Evolutionary conservation across 2,797 vertebrate species (phyloP).

Genomic region (Phyllotis vaccarum): DNA sequence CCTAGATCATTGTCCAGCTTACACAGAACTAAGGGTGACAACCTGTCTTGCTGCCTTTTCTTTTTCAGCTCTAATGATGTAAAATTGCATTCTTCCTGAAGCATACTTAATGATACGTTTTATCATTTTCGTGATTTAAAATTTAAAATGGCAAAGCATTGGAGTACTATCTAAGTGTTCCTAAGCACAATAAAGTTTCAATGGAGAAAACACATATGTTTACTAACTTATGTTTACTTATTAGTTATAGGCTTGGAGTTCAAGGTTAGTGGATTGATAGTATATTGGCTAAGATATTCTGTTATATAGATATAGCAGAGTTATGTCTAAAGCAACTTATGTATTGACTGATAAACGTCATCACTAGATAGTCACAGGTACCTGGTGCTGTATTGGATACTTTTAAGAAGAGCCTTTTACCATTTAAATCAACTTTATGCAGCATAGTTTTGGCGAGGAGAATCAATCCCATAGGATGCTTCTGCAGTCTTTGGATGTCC

Average conservation of each 20-base stretch:
- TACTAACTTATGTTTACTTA: background rate
- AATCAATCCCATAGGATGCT: background rate
- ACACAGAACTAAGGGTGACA: background rate
- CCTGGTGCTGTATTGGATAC: background rate
- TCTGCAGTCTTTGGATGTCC: background rate
- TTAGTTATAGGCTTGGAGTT: background rate
- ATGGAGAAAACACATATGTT: background rate
- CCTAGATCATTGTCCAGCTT: background rate
- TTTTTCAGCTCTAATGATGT: background rate
- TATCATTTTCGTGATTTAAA: constrained; percentile 35
- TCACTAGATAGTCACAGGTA: background rate
- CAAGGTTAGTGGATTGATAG: constrained; percentile 29
- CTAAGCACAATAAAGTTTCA: background rate
- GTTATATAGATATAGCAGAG: constrained; percentile 32
- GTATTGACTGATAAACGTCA: background rate
- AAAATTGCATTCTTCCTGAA: background rate
- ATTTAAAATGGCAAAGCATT: background rate
- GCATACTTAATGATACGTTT: background rate
- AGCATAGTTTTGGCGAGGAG: background rate
- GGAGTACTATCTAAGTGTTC: background rate
- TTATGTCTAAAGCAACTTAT: background rate
- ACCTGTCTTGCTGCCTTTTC: background rate
- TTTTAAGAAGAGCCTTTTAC: background rate
- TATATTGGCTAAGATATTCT: background rate
- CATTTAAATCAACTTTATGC: background rate